phyloP scores from a whole-genome alignment of 1,140 invertebrate genomes.

The Uloborus diversus region DNA sequence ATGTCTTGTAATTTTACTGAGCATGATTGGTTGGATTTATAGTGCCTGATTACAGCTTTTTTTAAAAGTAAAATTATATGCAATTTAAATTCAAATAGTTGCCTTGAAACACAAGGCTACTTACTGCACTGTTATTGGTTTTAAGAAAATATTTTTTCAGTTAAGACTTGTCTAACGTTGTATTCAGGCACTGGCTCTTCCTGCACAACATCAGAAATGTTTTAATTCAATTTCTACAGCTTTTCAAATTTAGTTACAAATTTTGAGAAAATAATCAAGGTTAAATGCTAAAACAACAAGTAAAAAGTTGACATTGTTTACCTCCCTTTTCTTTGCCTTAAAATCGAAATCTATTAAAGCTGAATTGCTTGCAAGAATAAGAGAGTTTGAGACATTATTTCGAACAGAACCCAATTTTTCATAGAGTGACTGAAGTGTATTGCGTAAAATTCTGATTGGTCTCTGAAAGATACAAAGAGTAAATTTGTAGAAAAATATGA shows the following conservation, averaged over 20 bases:
- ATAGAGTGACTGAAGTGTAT: slow-evolving; percentile 76
- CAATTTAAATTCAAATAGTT: neutral
- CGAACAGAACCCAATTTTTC: slow-evolving; percentile 60
- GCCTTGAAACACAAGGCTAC: neutral
- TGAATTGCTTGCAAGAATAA: slow-evolving; percentile 27
- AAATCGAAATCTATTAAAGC: slow-evolving; percentile 74
- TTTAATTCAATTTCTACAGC: slow-evolving; percentile 9
- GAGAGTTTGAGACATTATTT: neutral
- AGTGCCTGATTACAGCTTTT: neutral
- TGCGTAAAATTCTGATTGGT: slow-evolving; percentile 79
- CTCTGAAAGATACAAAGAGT: slow-evolving; percentile 66
- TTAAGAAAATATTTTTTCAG: too few species aligned
- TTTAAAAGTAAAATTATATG: neutral
- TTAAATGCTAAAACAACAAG: neutral
- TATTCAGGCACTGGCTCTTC: too few species aligned
- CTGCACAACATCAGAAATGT: slow-evolving; percentile 61
- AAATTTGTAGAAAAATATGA: too few species aligned
- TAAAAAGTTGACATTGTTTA: slow-evolving; percentile 60
- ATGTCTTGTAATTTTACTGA: too few species aligned
- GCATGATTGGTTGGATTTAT: too few species aligned
- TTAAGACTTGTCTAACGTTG: too few species aligned
- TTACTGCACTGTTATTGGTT: too few species aligned
- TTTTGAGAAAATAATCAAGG: neutral
- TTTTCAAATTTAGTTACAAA: neutral
- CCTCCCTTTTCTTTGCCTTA: slow-evolving; percentile 76